Evolutionary conservation across 2,113 vertebrate genomes (phyloP), one percentile per base, ranked within the genome.

Genomic region (Serilophus lunatus): DNA sequence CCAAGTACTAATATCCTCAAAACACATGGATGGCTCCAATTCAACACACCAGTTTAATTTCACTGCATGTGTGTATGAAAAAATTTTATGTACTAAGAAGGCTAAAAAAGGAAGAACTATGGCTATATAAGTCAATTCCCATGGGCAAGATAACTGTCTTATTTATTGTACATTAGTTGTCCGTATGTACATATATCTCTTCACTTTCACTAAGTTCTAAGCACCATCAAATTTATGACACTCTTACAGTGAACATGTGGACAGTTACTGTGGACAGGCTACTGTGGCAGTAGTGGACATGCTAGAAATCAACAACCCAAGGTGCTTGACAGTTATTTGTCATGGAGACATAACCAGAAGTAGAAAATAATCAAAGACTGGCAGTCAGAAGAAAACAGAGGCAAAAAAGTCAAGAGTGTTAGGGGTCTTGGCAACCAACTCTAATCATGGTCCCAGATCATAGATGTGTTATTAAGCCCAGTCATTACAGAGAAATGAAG

Each of bases 11-110:
- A 66, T 9, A 74, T 26, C 7, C 26, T 40, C 20, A 78, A 75
- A 85, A 69, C n/a, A 81, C 0, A 60, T 10, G 6, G 33, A 81
- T 71, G 36, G 15, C 17, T 49, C 2, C 22, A 71, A 38, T 10
- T 38, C 65, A 71, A 63, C 35, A 49, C 42, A 77, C 13, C 9
- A 50, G 18, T 80, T 88, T 33, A 77, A 75, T 47, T 78, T 72
- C 33, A 49, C 8, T 60, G 35, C 17, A 56, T 0, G 0, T 14
- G 11, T n/a, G 36, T 61, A 22, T 38, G 12, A 65, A 90, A 82
- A 83, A 76, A 45, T 3, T 13, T 4, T 28, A 79, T 8, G 18
- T 6, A 49, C 36, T 56, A 78, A 66, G 36, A 28, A 29, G 9
- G 18, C 44, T 51, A 75, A 51, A 59, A 81, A 91, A 89, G 18